phyloP scores from a whole-genome alignment of 2,113 vertebrate genomes.

The Datnioides undecimradiatus region DNA sequence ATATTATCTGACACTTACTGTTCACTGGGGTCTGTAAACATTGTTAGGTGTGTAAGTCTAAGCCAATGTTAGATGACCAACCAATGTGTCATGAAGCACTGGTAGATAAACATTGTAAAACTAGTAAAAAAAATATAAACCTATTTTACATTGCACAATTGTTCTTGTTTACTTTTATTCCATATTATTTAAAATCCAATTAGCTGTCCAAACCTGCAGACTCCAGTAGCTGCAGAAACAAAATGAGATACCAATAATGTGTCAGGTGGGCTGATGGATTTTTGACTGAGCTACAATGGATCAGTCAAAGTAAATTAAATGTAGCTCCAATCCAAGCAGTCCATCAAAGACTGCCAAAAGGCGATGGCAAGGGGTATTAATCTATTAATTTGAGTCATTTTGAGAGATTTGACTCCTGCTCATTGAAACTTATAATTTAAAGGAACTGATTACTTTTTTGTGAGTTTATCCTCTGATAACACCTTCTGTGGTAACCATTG shows the following conservation, averaged over 20 bases:
- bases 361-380: neutral
- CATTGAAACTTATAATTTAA: neutral
- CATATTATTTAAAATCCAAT: constrained; percentile 17
- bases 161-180: neutral
- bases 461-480: neutral
- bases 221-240: neutral
- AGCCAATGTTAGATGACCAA: neutral
- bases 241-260: neutral
- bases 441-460: neutral
- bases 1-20: neutral
- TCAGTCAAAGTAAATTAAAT: neutral
- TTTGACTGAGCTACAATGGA: neutral
- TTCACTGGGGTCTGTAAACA: neutral
- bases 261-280: neutral
- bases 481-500: neutral
- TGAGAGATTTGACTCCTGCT: neutral
- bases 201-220: neutral
- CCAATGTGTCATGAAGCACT: neutral
- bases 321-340: neutral
- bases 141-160: neutral
- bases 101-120: neutral
- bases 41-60: neutral
- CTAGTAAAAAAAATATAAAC: neutral
- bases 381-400: neutral
- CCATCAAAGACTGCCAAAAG: neutral